Conservation (phyloP, 2,797 vertebrate genomes). For the Hoplostethus atlanticus region DNA sequence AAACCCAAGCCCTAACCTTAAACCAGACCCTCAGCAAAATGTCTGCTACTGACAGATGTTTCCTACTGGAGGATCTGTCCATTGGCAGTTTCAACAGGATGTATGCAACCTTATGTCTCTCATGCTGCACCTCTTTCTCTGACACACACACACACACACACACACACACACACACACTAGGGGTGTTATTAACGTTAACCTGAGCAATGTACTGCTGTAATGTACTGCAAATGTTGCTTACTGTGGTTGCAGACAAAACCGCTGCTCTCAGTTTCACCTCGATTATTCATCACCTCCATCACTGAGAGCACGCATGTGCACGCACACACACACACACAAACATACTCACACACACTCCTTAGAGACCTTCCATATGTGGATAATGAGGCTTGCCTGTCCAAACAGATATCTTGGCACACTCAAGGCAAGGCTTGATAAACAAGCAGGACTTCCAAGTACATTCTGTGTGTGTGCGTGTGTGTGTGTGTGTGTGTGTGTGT, state of each 20-base stretch:
- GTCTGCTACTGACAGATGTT: too few species aligned
- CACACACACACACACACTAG: neutral
- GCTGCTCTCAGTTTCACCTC: conserved; percentile 70
- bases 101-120: too few species aligned
- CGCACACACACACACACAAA: conserved; percentile 2
- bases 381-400: conserved; percentile 69
- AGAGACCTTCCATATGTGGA: conserved; percentile 64
- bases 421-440: conserved; percentile 41
- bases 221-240: conserved; percentile 59
- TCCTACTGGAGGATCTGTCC: too few species aligned
- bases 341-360: neutral
- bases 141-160: neutral
- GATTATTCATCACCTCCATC: conserved; percentile 64
- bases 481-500: neutral
- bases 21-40: too few species aligned
- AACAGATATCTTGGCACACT: conserved; percentile 59
- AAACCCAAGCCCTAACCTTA: too few species aligned
- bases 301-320: conserved; percentile 49
- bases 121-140: too few species aligned
- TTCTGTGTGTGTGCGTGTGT: neutral
- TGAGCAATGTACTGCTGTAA: neutral
- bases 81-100: too few species aligned
- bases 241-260: conserved; percentile 63
- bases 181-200: neutral
- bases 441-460: conserved; percentile 35